Evolutionary conservation across 2,888 invertebrate species (phyloP), one percentile per base, ranked within the genome.

Genomic region (Coelopa pilipes): DNA sequence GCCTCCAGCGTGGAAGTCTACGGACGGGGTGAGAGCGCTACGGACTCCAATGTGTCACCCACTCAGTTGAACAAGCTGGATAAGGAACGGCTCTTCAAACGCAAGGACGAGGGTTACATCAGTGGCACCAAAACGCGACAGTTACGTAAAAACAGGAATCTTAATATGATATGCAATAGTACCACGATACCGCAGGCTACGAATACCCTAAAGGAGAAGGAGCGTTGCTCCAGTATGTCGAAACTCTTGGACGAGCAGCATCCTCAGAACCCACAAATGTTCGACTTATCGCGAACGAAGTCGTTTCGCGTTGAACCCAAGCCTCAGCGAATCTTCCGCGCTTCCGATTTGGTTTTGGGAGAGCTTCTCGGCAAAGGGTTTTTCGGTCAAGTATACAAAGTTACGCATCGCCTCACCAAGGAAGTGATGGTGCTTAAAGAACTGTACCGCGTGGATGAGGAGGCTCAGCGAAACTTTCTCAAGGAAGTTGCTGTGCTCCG

Each of bases 341-440:
- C 96, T n/a, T 92, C 93, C 24, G 98, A 98, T 88, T 89, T 98
- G 70, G 92, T 96, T 0, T 89, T 94, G 88, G 97, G 97, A 53
- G 96, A 97, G 85, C 89, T 97, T 7, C 88, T 97, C 15, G 97
- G 97, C 3, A 93, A 95, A 82, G 98, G 98, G 0, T 98, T 97
- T 89, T 98, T 97, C 87, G 98, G 98, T 1, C 95, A 96, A 86
- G 96, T 94, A 74, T 95, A 92, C 87, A 94, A 96, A 89, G 96
- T 97, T 73, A 97, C 96, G 0, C 97, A 97, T 85, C 92, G 94
- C 70, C 93, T 93, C 79, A 96, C 96, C 0, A 93, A 93, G 78
- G 97, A 98, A 88, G 94, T 96, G 62, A 97, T 98, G 97, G 97
- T 98, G 80, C 91, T 98, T 59, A 98, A 98, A 84, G 97, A 98